Evolutionary conservation across 2,888 invertebrate species (phyloP).

Genomic region (Sympetrum striolatum): DNA sequence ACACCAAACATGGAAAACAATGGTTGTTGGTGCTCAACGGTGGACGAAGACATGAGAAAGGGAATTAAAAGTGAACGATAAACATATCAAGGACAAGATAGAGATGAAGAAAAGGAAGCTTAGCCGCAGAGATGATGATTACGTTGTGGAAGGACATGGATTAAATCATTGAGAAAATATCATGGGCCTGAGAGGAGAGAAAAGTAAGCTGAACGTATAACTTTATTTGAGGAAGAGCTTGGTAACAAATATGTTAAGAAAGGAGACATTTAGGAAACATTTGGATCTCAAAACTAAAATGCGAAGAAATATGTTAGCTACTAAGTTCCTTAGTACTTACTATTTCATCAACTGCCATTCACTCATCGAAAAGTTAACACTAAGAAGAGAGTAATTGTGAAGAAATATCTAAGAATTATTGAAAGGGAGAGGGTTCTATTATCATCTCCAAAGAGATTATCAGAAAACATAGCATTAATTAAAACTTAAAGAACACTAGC

Average conservation of each 20-base stretch:
- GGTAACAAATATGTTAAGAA: not conserved
- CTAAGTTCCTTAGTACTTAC: too few species aligned
- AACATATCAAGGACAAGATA: not conserved
- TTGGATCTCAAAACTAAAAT: not conserved
- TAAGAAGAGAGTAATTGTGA: too few species aligned
- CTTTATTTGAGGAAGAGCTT: too few species aligned
- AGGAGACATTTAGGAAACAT: not conserved
- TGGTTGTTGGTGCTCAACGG: not conserved
- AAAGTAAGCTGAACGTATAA: not conserved
- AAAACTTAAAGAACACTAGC: too few species aligned
- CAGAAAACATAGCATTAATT: too few species aligned
- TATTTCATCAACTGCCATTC: too few species aligned
- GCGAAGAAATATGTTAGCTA: not conserved
- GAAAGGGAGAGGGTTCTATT: too few species aligned
- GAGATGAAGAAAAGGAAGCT: not conserved
- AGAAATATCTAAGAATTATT: too few species aligned
- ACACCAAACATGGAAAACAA: too few species aligned
- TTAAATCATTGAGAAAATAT: not conserved
- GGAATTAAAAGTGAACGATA: not conserved
- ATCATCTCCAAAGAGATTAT: too few species aligned
- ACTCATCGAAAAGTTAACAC: too few species aligned
- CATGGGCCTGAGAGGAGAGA: not conserved
- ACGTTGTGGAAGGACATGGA: not conserved
- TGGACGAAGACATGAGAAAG: not conserved
- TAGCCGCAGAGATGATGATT: not conserved